These are phyloP conservation scores for Basileuterus tristriatus DNA, from an alignment of 2,797 vertebrate genomes.

Conservation along the genomic window DNA sequence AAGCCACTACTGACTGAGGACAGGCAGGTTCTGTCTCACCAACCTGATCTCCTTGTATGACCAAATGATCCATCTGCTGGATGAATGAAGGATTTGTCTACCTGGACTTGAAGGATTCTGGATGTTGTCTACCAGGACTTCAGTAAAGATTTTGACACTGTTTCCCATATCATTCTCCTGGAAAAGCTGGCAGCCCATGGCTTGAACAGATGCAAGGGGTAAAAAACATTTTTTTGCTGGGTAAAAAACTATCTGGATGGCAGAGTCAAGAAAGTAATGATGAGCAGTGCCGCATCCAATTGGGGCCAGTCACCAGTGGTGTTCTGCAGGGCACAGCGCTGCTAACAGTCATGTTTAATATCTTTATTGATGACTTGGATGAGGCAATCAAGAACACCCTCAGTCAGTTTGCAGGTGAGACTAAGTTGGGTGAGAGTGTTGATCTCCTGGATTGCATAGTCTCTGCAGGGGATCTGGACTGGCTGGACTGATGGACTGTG, in stretches of 20 bases:
- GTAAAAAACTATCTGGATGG: no score
- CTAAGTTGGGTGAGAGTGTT: fast-evolving
- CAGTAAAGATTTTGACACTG: background rate
- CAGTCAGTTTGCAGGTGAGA: fast-evolving
- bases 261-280: background rate
- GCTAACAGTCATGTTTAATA: background rate
- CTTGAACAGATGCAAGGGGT: background rate
- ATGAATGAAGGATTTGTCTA: background rate
- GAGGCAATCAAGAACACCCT: background rate
- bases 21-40: background rate
- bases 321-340: background rate
- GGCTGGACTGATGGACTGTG: background rate
- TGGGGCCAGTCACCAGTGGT: no score
- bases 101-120: background rate
- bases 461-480: background rate
- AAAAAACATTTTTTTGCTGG: no score
- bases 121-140: background rate
- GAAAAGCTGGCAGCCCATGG: background rate
- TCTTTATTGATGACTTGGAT: background rate
- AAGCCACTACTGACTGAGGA: background rate
- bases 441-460: background rate
- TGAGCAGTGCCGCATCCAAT: no score
- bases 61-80: background rate
- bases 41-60: background rate
- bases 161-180: background rate